Evolutionary conservation across 2,113 vertebrate species (phyloP), one percentile per base, ranked within the genome.

Genomic region (Progne subis): DNA sequence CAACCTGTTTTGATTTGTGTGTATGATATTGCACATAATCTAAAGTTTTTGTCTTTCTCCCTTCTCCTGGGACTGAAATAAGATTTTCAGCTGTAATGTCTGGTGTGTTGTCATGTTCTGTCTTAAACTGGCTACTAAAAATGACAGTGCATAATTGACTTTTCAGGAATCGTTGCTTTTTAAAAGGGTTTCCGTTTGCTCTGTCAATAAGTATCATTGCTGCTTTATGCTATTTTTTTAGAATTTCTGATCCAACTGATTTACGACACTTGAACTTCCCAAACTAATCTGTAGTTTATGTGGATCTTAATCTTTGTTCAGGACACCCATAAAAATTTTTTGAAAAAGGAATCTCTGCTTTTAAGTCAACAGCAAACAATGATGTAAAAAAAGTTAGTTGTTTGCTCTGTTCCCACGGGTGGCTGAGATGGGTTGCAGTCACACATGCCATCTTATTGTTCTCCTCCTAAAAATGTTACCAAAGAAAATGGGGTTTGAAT

Each of bases 371-470:
- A 70, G 55, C 39, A 90, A 87, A 89, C 82, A 89, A 85, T 18
- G 0, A 70, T 59, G 21, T 65, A 11, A 82, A 80, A 76, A 60
- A 91, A 65, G 63, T 56, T 76, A 52, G 29, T 88, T 82, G 63
- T 61, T 55, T 84, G 43, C 55, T 90, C 43, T 0, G 0, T 63
- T 91, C 50, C 65, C 63, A 32, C 8, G 87, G 55, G 79, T 86
- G 67, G 63, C 75, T 82, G 69, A 75, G 88, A 92, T 70, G 69
- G 32, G 49, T 68, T 86, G 50, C 78, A 74, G 75, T 74, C 47
- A 85, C 43, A 43, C 14, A 72, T 68, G 46, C 50, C 82, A 67
- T 92, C 78, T 88, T 86, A 95, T 80, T 94, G 70, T 96, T 96
- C 75, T 92, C 25, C 29, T 83, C 12, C 69, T 78, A 71, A 92